Base-by-base conservation (phyloP, 2,888 invertebrate species). In the Neocrepidodera transversa region DNA sequence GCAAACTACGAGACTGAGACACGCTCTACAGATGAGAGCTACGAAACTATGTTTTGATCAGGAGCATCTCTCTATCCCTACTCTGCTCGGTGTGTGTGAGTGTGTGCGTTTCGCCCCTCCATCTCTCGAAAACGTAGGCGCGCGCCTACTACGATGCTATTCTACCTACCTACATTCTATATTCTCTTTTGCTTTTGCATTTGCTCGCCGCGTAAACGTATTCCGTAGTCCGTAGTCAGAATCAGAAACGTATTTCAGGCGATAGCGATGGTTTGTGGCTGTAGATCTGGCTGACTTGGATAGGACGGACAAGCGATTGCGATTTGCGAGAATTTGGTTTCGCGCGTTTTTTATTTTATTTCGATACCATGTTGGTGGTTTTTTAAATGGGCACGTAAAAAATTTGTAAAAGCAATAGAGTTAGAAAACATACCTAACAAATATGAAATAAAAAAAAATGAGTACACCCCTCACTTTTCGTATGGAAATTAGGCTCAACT, bases 1-100 rank as follows among this genome's bases (percentile, higher is more conserved):
- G 87, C 89, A 86, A 85, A 88, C 87, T 87, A 86, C 67, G 67
- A 86, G 85, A 88, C 87, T 87, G 86, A 66, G 67, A 66, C 72
- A 70, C 74, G 71, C 73, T 59, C 60, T 52, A 47, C 54, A 56
- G 60, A 57, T 60, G 58, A 66, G 65, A 68, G 67, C 70, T 45
- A 62, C 67, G 38, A 28, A 56, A 73, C 69, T 70, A 70, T 67
- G 67, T 69, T 64, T 64, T 65, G 69, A 65, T 68, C 65, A 59
- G 54, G 60, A 60, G 62, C 66, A 63, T 51, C 53, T 58, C n/a
- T n/a, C 58, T 28, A 49, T 65, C 64, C 66, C 70, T 68, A 68
- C 72, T 67, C 68, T 69, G 67, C 60, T 58, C 23, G 45, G 16
- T 38, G 55, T 48, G 55, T 48, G 47, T 47, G 45, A 55, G 48